These are phyloP conservation scores for Crossaster papposus DNA, from an alignment of 53 echinoderm and acorn worm species.

Conservation along the genomic window DNA sequence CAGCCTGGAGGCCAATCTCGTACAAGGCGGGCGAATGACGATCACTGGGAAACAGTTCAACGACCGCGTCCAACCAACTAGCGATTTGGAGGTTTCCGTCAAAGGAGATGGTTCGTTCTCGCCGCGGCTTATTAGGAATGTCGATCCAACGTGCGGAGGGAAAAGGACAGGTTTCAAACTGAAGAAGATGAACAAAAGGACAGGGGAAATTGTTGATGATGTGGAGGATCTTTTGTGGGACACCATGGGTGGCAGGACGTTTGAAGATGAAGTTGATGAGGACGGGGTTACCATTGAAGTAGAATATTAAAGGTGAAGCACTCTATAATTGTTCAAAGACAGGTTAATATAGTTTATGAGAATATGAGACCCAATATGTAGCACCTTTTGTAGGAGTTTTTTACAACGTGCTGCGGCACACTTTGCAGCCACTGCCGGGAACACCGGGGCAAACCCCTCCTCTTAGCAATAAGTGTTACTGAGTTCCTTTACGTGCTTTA, in stretches of 20 bases:
- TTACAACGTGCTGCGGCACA: too few relatives aligned
- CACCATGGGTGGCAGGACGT: constrained; percentile 17
- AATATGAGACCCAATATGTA: too few relatives aligned
- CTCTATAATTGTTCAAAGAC: too few relatives aligned
- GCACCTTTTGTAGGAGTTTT: too few relatives aligned
- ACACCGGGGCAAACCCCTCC: too few relatives aligned
- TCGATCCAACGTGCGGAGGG: constrained; percentile 49
- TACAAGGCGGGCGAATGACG: constrained; percentile 39
- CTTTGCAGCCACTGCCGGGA: too few relatives aligned
- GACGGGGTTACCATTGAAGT: constrained; percentile 78
- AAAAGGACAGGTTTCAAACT: constrained; percentile 61
- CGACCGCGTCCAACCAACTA: not conserved
- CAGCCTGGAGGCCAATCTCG: constrained; percentile 36
- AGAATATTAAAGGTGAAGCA: constrained; percentile 36
- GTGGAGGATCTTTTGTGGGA: not conserved
- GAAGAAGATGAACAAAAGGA: constrained; percentile 75
- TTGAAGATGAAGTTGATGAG: constrained; percentile 70
- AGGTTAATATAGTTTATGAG: too few relatives aligned
- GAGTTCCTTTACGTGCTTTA: too few relatives aligned
- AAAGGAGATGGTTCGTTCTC: constrained; percentile 29
- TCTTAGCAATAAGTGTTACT: too few relatives aligned
- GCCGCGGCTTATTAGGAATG: not conserved
- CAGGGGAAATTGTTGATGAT: constrained; percentile 70
- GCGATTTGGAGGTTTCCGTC: not conserved
- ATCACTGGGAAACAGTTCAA: constrained; percentile 43